A percentile compares a stretch with the other conserved stretches of the same genome.
These are phyloP conservation scores for Eurytoma adleriae DNA, from an alignment of 2,888 invertebrate species.

Conservation along the genomic window DNA sequence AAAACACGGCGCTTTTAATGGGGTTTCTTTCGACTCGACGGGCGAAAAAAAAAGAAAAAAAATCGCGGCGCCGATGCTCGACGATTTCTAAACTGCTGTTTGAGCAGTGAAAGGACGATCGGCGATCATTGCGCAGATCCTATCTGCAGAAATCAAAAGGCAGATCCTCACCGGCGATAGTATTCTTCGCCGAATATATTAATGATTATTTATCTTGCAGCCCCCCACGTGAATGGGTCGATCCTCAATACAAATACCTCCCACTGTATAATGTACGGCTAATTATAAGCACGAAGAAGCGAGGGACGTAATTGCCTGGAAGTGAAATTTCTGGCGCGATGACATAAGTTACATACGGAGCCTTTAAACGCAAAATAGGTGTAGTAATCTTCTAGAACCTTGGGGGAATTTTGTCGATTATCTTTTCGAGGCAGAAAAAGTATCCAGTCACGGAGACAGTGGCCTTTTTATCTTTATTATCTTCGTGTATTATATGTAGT, in stretches of 20 bases:
- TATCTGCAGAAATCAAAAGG: constrained; percentile 7
- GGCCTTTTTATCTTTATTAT: no score
- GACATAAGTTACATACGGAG: no score
- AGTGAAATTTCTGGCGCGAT: no score
- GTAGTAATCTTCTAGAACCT: no score
- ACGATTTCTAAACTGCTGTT: background rate
- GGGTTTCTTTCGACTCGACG: background rate
- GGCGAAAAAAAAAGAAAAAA: background rate
- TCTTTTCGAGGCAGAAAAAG: background rate
- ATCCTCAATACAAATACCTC: no score
- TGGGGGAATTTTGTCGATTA: background rate
- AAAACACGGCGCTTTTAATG: background rate
- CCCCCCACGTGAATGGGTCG: no score
- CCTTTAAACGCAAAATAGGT: no score
- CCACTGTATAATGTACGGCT: no score
- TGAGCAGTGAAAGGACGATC: background rate
- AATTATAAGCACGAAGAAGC: no score
- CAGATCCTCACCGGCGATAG: background rate
- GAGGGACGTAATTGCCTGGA: no score
- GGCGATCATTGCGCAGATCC: background rate
- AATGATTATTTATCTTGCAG: background rate
- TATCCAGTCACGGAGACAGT: no score
- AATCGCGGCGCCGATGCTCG: background rate
- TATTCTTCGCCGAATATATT: background rate
- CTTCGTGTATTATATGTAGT: no score